phyloP scores from a whole-genome alignment of 2,797 vertebrate species.

The Paguma larvata region DNA sequence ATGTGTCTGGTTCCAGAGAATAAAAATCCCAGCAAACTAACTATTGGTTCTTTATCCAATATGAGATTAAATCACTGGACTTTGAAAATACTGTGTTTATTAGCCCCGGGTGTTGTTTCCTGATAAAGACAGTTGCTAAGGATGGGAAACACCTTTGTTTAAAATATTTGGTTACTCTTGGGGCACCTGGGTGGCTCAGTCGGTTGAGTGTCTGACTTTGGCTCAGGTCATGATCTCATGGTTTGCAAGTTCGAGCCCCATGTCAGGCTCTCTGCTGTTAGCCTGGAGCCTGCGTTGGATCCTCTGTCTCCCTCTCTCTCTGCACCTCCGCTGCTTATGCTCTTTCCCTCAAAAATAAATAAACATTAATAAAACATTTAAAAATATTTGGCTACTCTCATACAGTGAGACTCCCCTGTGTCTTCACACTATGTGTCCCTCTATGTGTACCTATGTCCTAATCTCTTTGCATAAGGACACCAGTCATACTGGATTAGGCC shows the following conservation, averaged over 20 bases:
- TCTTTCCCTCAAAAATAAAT: no score
- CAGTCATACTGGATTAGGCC: background rate
- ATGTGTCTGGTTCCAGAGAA: background rate
- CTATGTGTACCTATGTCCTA: background rate
- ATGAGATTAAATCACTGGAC: background rate
- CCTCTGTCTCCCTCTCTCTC: no score
- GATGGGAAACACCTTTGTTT: background rate
- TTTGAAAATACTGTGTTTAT: background rate
- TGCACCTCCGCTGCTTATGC: no score
- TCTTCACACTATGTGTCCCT: background rate
- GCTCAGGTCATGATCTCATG: no score
- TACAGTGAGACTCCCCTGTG: background rate
- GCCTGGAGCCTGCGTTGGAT: no score
- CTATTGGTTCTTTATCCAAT: background rate
- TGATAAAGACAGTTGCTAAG: background rate
- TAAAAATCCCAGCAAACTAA: background rate
- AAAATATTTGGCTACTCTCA: background rate
- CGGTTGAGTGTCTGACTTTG: no score
- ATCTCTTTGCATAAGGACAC: background rate
- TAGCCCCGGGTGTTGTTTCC: background rate
- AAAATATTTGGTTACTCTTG: background rate
- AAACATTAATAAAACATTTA: background rate
- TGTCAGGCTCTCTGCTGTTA: no score
- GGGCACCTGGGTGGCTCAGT: no score
- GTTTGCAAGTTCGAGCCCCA: no score